These are phyloP conservation scores for Antheraea yamamai DNA, from an alignment of 2,888 invertebrate genomes.

Conservation along the genomic window DNA sequence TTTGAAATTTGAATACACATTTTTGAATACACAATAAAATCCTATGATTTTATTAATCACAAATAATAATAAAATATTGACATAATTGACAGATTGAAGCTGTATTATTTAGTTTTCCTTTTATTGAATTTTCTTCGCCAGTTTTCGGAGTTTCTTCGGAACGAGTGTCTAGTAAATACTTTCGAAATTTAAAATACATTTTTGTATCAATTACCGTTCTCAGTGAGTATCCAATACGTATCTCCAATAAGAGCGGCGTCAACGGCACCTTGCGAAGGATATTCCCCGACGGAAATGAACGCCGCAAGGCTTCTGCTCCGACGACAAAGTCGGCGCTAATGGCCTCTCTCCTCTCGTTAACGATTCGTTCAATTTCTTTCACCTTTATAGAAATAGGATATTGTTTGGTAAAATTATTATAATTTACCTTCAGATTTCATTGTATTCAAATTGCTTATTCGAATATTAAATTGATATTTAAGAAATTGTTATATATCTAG, in stretches of 20 bases:
- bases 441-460: neutral
- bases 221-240: neutral
- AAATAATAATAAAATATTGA: no score
- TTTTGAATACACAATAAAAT: no score
- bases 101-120: no score
- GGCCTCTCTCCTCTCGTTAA: constrained; percentile 9
- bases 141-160: no score
- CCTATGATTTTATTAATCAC: no score
- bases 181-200: neutral
- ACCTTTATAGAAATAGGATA: neutral
- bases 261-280: constrained; percentile 7
- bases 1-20: no score
- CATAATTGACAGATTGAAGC: no score
- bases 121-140: no score
- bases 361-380: neutral
- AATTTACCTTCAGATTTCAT: neutral
- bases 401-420: neutral
- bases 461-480: neutral
- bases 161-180: neutral
- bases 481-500: neutral
- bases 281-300: constrained; percentile 22
- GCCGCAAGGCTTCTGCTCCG: constrained; percentile 21
- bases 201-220: neutral
- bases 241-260: neutral
- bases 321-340: constrained; percentile 15